Percentiles rank a stretch among this genome's conserved stretches.
Conservation (phyloP, 2,888 invertebrate species). For the Himalopsyche anomala region DNA sequence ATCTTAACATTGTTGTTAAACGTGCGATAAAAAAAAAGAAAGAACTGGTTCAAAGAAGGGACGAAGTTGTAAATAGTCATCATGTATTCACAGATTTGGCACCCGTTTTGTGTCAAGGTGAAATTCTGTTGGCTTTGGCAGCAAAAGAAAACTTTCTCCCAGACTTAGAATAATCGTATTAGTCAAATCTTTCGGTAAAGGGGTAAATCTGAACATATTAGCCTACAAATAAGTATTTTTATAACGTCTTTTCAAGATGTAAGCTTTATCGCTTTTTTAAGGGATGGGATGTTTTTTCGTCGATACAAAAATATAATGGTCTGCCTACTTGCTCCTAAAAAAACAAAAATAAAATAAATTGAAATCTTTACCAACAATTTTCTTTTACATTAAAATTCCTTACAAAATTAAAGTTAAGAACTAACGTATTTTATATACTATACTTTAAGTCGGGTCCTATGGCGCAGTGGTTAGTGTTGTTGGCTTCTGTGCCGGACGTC, state of each 20-base stretch:
- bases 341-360: no score
- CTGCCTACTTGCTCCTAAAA: no score
- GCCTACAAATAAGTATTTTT: conserved; percentile 12
- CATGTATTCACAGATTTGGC: conserved; percentile 18
- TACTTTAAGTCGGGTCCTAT: no score
- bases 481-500: no score
- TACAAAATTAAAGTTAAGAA: no score
- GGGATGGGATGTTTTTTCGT: no score
- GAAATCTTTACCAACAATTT: no score
- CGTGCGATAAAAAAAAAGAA: neutral
- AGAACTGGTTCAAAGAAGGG: no score
- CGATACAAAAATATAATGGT: no score
- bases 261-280: neutral
- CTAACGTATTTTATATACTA: no score
- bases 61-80: neutral
- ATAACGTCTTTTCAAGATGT: neutral
- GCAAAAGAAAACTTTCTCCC: neutral
- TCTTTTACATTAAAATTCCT: no score
- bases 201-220: conserved; percentile 11
- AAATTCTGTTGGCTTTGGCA: neutral
- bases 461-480: no score
- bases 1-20: neutral
- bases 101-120: neutral
- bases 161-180: conserved; percentile 19
- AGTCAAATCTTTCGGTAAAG: conserved; percentile 5